Percentiles rank a stretch among this genome's conserved stretches.
These are phyloP conservation scores for Clostera curtula DNA, from an alignment of 2,888 invertebrate species.

Conservation along the genomic window DNA sequence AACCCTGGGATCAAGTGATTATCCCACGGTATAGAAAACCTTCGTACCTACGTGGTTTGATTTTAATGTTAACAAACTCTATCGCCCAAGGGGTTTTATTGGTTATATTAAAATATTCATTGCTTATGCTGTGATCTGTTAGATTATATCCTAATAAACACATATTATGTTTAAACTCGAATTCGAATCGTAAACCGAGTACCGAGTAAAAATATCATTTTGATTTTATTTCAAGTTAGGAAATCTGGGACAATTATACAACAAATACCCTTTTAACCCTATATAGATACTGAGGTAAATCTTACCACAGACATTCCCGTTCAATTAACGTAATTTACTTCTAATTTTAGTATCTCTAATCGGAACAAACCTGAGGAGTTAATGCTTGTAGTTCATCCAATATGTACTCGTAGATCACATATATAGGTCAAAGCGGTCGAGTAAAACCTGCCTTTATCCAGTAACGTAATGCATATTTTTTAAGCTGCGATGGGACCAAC, in stretches of 20 bases:
- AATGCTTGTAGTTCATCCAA: too few relatives aligned
- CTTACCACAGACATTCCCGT: too few relatives aligned
- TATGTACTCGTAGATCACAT: too few relatives aligned
- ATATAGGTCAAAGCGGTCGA: too few relatives aligned
- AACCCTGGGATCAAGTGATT: conserved; percentile 28
- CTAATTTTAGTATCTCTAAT: too few relatives aligned
- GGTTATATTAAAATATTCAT: conserved; percentile 12
- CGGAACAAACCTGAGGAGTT: too few relatives aligned
- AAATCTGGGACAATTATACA: conserved; percentile 3
- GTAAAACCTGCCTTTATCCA: too few relatives aligned
- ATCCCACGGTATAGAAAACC: conserved; percentile 24
- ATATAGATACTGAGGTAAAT: conserved; percentile 9
- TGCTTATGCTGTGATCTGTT: conserved; percentile 12
- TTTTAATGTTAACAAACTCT: conserved; percentile 23
- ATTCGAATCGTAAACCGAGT: too few relatives aligned
- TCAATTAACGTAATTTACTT: too few relatives aligned
- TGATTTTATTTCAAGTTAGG: conserved; percentile 12
- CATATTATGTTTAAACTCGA: conserved; percentile 12
- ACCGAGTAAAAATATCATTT: conserved; percentile 9
- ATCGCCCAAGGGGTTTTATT: conserved; percentile 14
- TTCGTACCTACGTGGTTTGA: conserved; percentile 29
- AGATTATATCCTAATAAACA: conserved; percentile 16
- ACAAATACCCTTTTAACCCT: conserved; percentile 10
- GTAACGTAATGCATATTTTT: too few relatives aligned
- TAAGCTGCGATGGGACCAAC: too few relatives aligned